These are phyloP conservation scores for Scaptomyza caliginosa DNA, from an alignment of 2,888 invertebrate genomes.

Conservation along the genomic window DNA sequence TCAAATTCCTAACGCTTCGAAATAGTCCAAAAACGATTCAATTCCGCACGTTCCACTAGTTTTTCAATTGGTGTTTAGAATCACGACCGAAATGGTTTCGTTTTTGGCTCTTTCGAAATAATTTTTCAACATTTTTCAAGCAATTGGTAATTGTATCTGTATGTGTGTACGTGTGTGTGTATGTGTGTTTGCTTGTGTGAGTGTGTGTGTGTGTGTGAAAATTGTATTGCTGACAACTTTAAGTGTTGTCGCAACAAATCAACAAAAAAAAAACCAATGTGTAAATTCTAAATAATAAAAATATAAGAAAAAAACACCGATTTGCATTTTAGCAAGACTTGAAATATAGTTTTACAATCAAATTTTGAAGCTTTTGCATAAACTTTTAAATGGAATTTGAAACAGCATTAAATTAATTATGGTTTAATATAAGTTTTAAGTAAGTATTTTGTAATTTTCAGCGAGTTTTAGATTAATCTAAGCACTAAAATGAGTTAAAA, in stretches of 20 bases:
- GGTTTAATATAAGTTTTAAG: not conserved
- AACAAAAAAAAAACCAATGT: not conserved
- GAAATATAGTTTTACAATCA: not conserved
- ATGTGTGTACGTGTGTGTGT: not conserved
- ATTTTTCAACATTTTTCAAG: not conserved
- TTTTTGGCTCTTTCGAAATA: slow-evolving; percentile 8
- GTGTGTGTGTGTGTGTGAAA: not conserved
- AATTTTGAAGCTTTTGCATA: not conserved
- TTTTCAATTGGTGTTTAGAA: slow-evolving; percentile 25
- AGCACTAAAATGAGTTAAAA: not conserved
- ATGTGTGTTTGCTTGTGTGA: not conserved
- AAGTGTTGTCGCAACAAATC: not conserved
- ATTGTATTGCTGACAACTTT: not conserved
- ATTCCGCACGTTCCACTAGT: slow-evolving; percentile 32
- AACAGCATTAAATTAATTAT: not conserved
- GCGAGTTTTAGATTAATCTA: not conserved
- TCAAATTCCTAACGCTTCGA: not conserved
- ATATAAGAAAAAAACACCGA: slow-evolving; percentile 1
- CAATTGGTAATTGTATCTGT: slow-evolving; percentile 6
- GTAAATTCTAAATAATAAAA: not conserved
- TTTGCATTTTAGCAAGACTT: slow-evolving; percentile 5
- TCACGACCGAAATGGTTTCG: slow-evolving; percentile 20
- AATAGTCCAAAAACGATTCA: slow-evolving; percentile 11
- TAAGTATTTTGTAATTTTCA: not conserved
- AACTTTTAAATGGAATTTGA: slow-evolving; percentile 6